Conservation (phyloP, 2,797 vertebrate species). For the Crocodylus rhombifer region DNA sequence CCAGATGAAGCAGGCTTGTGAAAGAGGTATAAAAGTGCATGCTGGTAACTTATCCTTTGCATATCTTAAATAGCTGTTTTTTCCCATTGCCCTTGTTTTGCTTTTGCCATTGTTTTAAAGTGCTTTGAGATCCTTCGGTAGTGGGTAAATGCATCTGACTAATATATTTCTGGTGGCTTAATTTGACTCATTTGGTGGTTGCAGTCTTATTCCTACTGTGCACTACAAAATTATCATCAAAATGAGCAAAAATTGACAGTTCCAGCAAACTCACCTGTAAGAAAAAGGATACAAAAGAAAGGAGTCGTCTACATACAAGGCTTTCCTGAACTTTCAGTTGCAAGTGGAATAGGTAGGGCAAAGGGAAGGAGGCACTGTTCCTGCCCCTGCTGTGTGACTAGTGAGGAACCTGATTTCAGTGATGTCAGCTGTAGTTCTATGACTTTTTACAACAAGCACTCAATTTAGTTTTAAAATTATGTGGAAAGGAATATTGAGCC, state of each 20-base stretch:
- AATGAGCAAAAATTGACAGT: neutral
- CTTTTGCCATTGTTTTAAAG: neutral
- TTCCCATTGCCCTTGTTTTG: fast-evolving
- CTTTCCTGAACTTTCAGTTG: neutral
- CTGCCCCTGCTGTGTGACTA: fast-evolving
- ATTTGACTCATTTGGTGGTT: neutral
- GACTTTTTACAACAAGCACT: neutral
- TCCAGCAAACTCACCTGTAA: fast-evolving
- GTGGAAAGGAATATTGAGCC: neutral
- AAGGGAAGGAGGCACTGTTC: neutral
- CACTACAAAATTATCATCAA: fast-evolving
- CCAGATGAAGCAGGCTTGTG: neutral
- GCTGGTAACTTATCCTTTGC: neutral
- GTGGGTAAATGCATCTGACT: neutral
- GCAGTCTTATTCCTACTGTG: neutral
- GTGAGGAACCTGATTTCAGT: neutral
- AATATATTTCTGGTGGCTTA: neutral
- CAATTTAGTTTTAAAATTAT: neutral
- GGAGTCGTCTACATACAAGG: neutral
- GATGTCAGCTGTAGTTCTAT: neutral
- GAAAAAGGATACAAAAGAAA: neutral
- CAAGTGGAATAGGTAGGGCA: neutral
- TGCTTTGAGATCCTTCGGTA: neutral
- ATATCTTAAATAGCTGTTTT: neutral
- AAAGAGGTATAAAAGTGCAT: fast-evolving